Percentiles rank a stretch among this genome's conserved stretches.
Evolutionary conservation across 1,140 invertebrate genomes (phyloP).

Genomic region (Diabrotica virgifera): DNA sequence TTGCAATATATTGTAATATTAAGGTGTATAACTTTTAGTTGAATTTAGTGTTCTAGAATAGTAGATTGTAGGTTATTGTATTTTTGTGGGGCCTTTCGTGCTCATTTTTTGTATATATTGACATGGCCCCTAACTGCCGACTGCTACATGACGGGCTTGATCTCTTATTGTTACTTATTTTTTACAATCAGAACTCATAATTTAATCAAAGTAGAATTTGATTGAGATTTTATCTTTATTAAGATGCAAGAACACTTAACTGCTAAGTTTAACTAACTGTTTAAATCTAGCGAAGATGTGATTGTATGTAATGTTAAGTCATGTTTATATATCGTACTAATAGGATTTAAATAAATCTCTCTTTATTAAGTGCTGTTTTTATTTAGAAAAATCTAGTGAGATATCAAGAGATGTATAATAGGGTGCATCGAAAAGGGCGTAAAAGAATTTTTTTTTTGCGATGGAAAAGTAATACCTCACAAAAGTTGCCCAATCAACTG

Average conservation of each 20-base stretch:
- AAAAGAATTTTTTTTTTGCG: too few species aligned
- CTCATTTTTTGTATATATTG: slow-evolving; percentile 31
- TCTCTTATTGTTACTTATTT: slow-evolving; percentile 41
- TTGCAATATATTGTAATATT: background rate
- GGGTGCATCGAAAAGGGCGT: too few species aligned
- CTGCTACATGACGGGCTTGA: slow-evolving; percentile 38
- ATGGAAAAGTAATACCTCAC: too few species aligned
- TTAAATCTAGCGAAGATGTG: slow-evolving; percentile 43
- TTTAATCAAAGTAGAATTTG: slow-evolving; percentile 4
- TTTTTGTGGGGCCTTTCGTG: slow-evolving; percentile 32
- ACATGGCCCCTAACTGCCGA: slow-evolving; percentile 35
- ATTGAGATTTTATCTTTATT: slow-evolving; percentile 16
- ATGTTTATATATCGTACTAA: slow-evolving; percentile 44
- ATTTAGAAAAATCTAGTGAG: background rate
- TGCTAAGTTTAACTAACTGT: slow-evolving; percentile 38
- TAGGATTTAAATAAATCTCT: slow-evolving; percentile 43
- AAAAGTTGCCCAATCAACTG: too few species aligned
- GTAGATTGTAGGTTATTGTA: slow-evolving; percentile 27
- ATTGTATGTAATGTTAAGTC: slow-evolving; percentile 44
- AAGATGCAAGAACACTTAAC: slow-evolving; percentile 35
- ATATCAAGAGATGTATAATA: too few species aligned
- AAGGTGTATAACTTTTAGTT: slow-evolving; percentile 10
- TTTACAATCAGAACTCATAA: slow-evolving; percentile 15
- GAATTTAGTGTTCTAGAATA: slow-evolving; percentile 23
- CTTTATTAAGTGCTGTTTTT: slow-evolving; percentile 35